These are phyloP conservation scores for Papilio gigon DNA, from an alignment of 2,888 invertebrate genomes.

Conservation along the genomic window DNA sequence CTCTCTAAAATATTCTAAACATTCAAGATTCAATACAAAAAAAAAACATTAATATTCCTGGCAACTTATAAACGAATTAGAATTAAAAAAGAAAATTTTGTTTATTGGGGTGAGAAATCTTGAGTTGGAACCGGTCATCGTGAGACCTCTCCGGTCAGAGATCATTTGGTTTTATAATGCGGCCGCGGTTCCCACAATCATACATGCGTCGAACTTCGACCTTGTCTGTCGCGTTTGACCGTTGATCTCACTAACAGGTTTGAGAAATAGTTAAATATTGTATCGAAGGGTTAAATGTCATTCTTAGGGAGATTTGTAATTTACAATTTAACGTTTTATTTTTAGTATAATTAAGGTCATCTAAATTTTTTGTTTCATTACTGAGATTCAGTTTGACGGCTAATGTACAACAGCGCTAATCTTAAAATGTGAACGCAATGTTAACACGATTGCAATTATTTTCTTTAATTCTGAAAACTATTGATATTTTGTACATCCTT, in stretches of 20 bases:
- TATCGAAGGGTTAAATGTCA: not conserved
- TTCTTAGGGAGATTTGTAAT: conserved; percentile 6
- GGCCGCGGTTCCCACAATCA: conserved; percentile 66
- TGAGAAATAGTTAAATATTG: conserved; percentile 3
- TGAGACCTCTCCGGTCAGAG: conserved; percentile 67
- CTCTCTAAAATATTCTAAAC: conserved; percentile 3
- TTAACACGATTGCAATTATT: too few species aligned
- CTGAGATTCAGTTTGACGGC: not conserved
- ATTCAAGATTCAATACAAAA: conserved; percentile 4
- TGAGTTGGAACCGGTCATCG: conserved; percentile 59
- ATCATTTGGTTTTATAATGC: conserved; percentile 57
- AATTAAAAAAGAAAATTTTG: conserved; percentile 33
- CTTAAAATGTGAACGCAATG: too few species aligned
- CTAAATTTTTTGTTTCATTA: not conserved
- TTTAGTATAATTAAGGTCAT: not conserved
- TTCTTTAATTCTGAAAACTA: too few species aligned
- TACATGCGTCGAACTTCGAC: conserved; percentile 67
- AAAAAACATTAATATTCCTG: conserved; percentile 32
- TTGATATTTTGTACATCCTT: too few species aligned
- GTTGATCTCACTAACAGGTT: conserved; percentile 63
- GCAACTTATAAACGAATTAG: conserved; percentile 30
- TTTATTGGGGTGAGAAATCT: conserved; percentile 43
- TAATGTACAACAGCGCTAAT: not conserved
- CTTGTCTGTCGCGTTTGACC: conserved; percentile 63
- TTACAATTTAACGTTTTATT: conserved; percentile 35